phyloP scores from a whole-genome alignment of 2,888 invertebrate genomes.

The Bombylius discolor region DNA sequence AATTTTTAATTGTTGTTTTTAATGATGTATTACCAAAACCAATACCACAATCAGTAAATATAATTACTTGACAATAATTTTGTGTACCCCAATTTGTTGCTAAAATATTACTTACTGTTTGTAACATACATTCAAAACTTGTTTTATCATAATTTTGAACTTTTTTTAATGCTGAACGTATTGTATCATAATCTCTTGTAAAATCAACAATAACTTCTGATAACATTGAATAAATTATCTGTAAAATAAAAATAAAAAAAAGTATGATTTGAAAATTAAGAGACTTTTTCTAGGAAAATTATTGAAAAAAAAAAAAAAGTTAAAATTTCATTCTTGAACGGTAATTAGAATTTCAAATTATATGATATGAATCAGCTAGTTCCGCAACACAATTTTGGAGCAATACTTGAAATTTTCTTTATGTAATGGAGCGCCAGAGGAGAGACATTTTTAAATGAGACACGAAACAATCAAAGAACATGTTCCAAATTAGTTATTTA shows the following conservation, averaged over 20 bases:
- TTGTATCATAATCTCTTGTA: constrained; percentile 73
- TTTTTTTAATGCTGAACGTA: constrained; percentile 60
- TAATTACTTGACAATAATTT: constrained; percentile 66
- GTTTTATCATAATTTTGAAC: constrained; percentile 80
- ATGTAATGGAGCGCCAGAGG: too few relatives aligned
- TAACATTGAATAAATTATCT: constrained; percentile 26
- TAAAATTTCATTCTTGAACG: too few relatives aligned
- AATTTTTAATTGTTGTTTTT: constrained; percentile 40
- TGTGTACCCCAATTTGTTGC: constrained; percentile 82
- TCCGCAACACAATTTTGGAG: too few relatives aligned
- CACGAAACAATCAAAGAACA: too few relatives aligned
- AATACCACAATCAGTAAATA: constrained; percentile 63
- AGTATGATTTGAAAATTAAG: background rate
- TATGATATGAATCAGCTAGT: too few relatives aligned
- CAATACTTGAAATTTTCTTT: too few relatives aligned
- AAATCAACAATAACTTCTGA: constrained; percentile 62
- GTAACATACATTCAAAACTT: constrained; percentile 64
- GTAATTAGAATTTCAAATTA: too few relatives aligned
- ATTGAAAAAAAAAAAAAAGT: too few relatives aligned
- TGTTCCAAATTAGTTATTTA: too few relatives aligned
- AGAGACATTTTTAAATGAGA: too few relatives aligned
- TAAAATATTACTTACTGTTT: constrained; percentile 65
- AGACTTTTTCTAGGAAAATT: too few relatives aligned
- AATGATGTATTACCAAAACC: constrained; percentile 55
- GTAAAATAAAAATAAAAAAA: constrained; percentile 21